Conservation (phyloP, 2,797 vertebrate species). For the Apodemus agrarius region DNA sequence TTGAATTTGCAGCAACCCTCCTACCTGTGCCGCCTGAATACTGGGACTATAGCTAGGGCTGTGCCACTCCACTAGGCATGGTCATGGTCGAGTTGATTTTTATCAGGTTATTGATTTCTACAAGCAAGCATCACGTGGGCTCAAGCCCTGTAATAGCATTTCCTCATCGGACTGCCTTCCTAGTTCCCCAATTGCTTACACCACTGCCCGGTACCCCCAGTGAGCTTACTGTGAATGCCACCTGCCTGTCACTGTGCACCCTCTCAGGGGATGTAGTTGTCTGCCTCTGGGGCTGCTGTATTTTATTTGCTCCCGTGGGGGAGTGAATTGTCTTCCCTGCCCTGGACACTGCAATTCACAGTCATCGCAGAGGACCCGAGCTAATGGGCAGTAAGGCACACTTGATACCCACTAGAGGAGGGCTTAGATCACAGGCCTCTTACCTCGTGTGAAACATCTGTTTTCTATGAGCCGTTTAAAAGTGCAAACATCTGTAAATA, state of each 20-base stretch:
- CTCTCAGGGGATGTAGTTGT: slow-evolving; percentile 46
- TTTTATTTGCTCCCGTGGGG: slow-evolving; percentile 66
- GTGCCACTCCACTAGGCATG: neutral
- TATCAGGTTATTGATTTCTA: neutral
- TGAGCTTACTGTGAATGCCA: slow-evolving; percentile 32
- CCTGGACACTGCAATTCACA: slow-evolving; percentile 71
- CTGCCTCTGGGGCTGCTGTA: neutral
- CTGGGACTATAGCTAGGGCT: neutral
- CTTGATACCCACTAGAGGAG: slow-evolving; percentile 64
- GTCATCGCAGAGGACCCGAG: slow-evolving; percentile 73
- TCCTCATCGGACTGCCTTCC: neutral
- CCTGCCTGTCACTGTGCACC: slow-evolving; percentile 32
- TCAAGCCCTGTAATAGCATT: neutral
- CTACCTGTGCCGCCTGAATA: neutral
- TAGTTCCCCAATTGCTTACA: neutral
- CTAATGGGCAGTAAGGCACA: slow-evolving; percentile 83
- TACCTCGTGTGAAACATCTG: slow-evolving; percentile 84
- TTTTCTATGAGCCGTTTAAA: slow-evolving; percentile 86
- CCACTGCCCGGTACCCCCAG: neutral
- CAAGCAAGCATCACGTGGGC: neutral
- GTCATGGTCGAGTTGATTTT: neutral
- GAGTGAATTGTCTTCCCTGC: neutral
- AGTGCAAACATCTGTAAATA: slow-evolving; percentile 87
- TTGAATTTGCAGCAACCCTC: neutral
- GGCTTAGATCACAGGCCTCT: slow-evolving; percentile 63